Evolutionary conservation across 2,888 invertebrate genomes (phyloP).

Genomic region (Leptodirus hochenwartii): DNA sequence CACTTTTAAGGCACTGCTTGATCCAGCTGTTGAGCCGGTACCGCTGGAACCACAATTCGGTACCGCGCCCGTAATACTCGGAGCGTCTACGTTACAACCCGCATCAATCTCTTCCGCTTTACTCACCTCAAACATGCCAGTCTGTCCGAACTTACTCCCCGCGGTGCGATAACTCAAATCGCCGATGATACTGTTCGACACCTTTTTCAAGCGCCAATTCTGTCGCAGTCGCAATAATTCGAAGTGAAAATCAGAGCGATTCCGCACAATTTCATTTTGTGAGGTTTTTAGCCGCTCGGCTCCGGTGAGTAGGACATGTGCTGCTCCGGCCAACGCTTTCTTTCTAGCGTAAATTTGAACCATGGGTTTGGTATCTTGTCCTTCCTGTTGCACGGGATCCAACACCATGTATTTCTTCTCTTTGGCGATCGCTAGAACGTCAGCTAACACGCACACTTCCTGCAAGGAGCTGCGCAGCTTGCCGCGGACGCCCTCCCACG

Average conservation of each 20-base stretch:
- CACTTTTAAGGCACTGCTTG: conserved; percentile 70
- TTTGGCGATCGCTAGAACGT: conserved; percentile 82
- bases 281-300: conserved; percentile 71
- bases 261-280: conserved; percentile 62
- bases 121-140: conserved; percentile 88
- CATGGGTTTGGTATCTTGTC: conserved; percentile 66
- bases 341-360: conserved; percentile 85
- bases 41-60: too few relatives aligned
- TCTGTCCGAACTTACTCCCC: conserved; percentile 84
- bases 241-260: conserved; percentile 79
- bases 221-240: conserved; percentile 76
- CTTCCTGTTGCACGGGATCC: conserved; percentile 78
- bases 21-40: too few relatives aligned
- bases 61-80: conserved; percentile 29
- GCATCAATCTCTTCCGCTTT: conserved; percentile 73
- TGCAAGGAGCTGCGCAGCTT: conserved; percentile 77
- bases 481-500: conserved; percentile 86
- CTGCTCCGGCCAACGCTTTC: conserved; percentile 76
- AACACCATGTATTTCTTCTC: conserved; percentile 88
- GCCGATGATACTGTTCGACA: conserved; percentile 86
- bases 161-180: conserved; percentile 92
- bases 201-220: conserved; percentile 93
- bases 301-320: conserved; percentile 65
- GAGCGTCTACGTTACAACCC: conserved; percentile 23
- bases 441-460: conserved; percentile 81